Conservation (phyloP, 2,888 invertebrate species). For the Drosophila maculinotata region DNA sequence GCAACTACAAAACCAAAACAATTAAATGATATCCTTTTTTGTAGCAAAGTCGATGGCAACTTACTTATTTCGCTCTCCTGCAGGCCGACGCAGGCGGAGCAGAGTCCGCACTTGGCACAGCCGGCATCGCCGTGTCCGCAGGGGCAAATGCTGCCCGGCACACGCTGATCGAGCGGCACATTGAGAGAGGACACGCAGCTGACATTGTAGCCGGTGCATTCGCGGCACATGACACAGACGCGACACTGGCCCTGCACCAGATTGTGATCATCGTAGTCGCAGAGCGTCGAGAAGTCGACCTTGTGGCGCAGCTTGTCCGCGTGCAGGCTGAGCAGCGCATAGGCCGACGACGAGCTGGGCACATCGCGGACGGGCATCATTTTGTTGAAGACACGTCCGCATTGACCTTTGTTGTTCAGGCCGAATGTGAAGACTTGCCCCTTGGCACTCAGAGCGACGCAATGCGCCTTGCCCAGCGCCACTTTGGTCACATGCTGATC, state of each 20-base stretch:
- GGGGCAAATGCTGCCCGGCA: slow-evolving; percentile 96
- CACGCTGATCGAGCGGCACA: slow-evolving; percentile 91
- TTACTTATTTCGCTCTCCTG: slow-evolving; percentile 84
- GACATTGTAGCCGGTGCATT: slow-evolving; percentile 96
- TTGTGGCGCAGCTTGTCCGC: slow-evolving; percentile 75
- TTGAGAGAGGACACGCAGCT: slow-evolving; percentile 89
- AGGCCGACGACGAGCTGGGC: slow-evolving; percentile 59
- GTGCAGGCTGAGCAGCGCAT: slow-evolving; percentile 50
- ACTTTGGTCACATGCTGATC: slow-evolving; percentile 91
- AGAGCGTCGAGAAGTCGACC: slow-evolving; percentile 83
- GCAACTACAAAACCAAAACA: slow-evolving; percentile 26
- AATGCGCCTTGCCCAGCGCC: slow-evolving; percentile 97
- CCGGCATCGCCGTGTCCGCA: slow-evolving; percentile 98
- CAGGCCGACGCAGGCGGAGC: slow-evolving; percentile 91
- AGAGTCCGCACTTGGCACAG: slow-evolving; percentile 96
- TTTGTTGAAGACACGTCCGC: slow-evolving; percentile 92
- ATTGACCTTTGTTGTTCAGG: slow-evolving; percentile 98
- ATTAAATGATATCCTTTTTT: no score
- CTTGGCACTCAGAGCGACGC: slow-evolving; percentile 93
- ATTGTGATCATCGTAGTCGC: slow-evolving; percentile 87
- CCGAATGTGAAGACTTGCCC: slow-evolving; percentile 98
- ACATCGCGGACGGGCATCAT: slow-evolving; percentile 86
- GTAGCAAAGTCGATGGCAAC: slow-evolving; percentile 1
- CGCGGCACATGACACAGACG: slow-evolving; percentile 93
- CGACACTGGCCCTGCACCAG: slow-evolving; percentile 85